Base-by-base conservation (phyloP, 1,140 invertebrate species). In the Argopecten irradians region DNA sequence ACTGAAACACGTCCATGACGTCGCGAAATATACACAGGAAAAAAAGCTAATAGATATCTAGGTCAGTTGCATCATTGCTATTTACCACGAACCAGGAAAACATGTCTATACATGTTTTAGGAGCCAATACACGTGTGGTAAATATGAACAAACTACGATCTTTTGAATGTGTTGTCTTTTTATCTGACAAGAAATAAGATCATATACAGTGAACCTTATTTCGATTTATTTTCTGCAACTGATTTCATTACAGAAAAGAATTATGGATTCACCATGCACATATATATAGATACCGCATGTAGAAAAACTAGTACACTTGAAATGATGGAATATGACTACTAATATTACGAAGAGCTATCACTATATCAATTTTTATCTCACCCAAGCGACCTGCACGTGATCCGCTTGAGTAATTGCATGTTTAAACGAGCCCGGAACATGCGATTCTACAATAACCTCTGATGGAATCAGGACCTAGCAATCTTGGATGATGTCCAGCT, bases 11-110 rank as follows among this genome's bases (percentile, higher is more conserved):
- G 3, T 5, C 55, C n/a, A n/a, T 71, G 55, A 71, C 55, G 55
- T 71, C 55, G 28, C 22, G 28, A 7, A n/a, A 71, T 28, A n/a
- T 71, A 71, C 55, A 71, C 55, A 71, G 55, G 28, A 71, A n/a
- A 71, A 5, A n/a, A 7, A n/a, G n/a, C n/a, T n/a, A n/a, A 28
- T 71, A 28, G 7, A 46, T 71, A n/a, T 71, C 22, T n/a, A 16
- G 22, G 55, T 71, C n/a, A 5, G 16, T 71, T 71, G 55, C 55
- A 71, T 71, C 55, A 71, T 71, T n/a, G 5, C 55, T 71, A 71
- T 71, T 71, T 28, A 71, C 55, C 22, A 71, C 55, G 55, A 71
- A 71, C 55, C 55, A 71, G 55, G 55, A 71, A 71, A 71, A 71
- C 55, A 28, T 28, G 55, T 71, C n/a, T 16, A 71, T 28, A 71